Percentiles rank a stretch among this genome's conserved stretches.
These are phyloP conservation scores for Pseudochromis fuscus DNA, from an alignment of 2,797 vertebrate genomes.

Conservation along the genomic window DNA sequence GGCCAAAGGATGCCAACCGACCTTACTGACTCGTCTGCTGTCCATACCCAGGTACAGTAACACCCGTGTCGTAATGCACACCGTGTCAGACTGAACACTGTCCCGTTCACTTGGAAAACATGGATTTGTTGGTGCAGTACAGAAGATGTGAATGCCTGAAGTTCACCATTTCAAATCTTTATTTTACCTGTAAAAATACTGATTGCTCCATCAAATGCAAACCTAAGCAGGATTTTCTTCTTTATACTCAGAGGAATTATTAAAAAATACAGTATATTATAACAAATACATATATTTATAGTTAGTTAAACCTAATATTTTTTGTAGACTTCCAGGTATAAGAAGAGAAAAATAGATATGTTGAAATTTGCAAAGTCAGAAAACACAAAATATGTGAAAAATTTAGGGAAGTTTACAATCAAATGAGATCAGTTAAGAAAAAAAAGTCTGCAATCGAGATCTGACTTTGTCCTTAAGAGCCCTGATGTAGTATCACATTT, in stretches of 20 bases:
- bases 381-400: constrained; percentile 6
- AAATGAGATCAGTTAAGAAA: constrained; percentile 7
- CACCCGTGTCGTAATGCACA: constrained; percentile 10
- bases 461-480: constrained; percentile 7
- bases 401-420: neutral
- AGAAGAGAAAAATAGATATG: too few species aligned
- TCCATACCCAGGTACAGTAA: constrained; percentile 80
- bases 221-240: neutral
- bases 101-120: neutral
- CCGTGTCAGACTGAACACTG: neutral
- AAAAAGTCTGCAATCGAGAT: constrained; percentile 3
- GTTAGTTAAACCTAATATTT: too few species aligned
- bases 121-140: constrained; percentile 1
- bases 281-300: too few species aligned
- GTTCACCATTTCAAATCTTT: neutral
- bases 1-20: constrained; percentile 98
- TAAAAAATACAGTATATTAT: too few species aligned
- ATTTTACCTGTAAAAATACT: neutral
- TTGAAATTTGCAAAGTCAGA: too few species aligned
- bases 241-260: too few species aligned
- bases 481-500: neutral
- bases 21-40: constrained; percentile 91
- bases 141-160: constrained; percentile 7
- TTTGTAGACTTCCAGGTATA: too few species aligned
- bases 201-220: neutral